Conservation (phyloP, 2,113 vertebrate genomes). For the Archocentrus centrarchus region DNA sequence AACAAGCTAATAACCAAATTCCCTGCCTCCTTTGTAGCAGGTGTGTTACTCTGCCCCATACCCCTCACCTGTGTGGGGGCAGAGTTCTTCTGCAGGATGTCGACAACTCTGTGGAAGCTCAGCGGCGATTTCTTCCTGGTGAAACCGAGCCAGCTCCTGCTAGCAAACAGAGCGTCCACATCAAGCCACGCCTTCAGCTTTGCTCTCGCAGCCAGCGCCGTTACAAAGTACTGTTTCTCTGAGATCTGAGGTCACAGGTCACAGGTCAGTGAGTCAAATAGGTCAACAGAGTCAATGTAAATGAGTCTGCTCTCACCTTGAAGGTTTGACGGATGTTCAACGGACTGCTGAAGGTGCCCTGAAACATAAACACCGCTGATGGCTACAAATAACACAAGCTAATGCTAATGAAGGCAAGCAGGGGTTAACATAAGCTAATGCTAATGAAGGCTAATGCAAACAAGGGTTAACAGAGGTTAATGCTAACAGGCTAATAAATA, state of each 20-base stretch:
- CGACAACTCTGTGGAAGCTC: constrained; percentile 91
- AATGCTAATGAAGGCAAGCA: too few species aligned
- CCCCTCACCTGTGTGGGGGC: constrained; percentile 88
- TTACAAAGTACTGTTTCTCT: constrained; percentile 93
- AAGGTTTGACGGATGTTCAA: constrained; percentile 94
- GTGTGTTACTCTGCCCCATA: neutral
- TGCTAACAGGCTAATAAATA: neutral
- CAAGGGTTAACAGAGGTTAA: too few species aligned
- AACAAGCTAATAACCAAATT: neutral
- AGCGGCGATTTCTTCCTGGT: constrained; percentile 92
- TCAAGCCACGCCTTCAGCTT: constrained; percentile 93
- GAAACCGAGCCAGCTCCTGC: constrained; percentile 96
- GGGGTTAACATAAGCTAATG: too few species aligned
- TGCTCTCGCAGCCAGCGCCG: constrained; percentile 90
- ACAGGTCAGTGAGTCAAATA: neutral
- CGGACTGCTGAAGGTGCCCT: constrained; percentile 95
- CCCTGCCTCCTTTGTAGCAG: neutral
- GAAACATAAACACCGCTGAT: neutral
- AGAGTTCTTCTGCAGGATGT: constrained; percentile 92
- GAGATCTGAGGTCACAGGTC: constrained; percentile 83
- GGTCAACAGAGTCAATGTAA: neutral
- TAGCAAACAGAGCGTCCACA: constrained; percentile 91
- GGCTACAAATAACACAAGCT: neutral
- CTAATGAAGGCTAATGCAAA: too few species aligned
- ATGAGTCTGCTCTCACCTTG: constrained; percentile 81